These are phyloP conservation scores for Harpagoxenus sublaevis DNA, from an alignment of 2,888 invertebrate genomes.

Conservation along the genomic window DNA sequence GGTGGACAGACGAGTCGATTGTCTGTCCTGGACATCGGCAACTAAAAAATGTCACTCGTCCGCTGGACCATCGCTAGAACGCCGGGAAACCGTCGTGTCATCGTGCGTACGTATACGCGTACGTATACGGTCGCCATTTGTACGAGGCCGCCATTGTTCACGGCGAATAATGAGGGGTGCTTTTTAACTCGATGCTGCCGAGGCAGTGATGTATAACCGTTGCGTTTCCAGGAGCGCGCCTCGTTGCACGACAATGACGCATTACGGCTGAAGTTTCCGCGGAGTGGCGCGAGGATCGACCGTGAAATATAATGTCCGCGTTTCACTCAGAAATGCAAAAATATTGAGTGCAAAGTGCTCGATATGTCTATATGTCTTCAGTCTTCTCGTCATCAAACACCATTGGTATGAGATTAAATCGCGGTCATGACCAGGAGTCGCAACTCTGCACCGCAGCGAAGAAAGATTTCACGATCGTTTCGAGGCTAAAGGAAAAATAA, in stretches of 20 bases:
- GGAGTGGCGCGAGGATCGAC: slow-evolving; percentile 26
- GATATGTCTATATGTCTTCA: neutral
- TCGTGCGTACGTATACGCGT: slow-evolving; percentile 45
- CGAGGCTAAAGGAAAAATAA: neutral
- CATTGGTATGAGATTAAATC: neutral
- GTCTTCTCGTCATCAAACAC: neutral
- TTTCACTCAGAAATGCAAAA: slow-evolving; percentile 18
- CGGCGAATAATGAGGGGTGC: slow-evolving; percentile 61
- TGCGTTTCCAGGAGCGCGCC: slow-evolving; percentile 36
- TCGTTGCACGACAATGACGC: slow-evolving; percentile 54
- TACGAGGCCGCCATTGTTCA: slow-evolving; percentile 45
- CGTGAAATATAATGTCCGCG: slow-evolving; percentile 20
- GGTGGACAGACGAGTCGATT: slow-evolving; percentile 30
- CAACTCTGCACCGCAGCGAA: slow-evolving; percentile 2
- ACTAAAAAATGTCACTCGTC: slow-evolving; percentile 55
- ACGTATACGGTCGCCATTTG: slow-evolving; percentile 45
- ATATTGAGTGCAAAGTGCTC: neutral
- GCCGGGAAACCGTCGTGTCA: slow-evolving; percentile 31
- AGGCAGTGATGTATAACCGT: slow-evolving; percentile 59
- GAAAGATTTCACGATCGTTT: neutral
- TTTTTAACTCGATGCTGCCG: slow-evolving; percentile 64
- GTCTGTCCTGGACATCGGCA: slow-evolving; percentile 35
- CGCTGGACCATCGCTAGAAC: slow-evolving; percentile 21
- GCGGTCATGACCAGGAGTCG: neutral
- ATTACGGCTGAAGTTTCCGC: slow-evolving; percentile 46